Conservation (phyloP, 2,113 vertebrate genomes). For the Polypterus senegalus region DNA sequence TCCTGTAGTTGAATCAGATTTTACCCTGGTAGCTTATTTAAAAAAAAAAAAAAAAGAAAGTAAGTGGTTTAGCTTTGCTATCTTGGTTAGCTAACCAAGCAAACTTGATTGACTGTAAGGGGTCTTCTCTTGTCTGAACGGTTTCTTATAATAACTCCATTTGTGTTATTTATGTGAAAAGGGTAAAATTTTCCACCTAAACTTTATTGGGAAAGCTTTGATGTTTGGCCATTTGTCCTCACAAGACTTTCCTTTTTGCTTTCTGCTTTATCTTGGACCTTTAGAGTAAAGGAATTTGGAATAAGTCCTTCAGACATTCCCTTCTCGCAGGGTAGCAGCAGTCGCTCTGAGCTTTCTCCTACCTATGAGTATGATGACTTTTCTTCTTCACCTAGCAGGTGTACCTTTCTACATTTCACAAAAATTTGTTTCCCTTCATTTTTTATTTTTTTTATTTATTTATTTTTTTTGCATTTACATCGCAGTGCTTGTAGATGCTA, state of each 20-base stretch:
- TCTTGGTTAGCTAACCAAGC: too few relatives aligned
- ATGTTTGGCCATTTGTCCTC: conserved; percentile 28
- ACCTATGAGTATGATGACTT: conserved; percentile 84
- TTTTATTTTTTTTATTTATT: conserved; percentile 1
- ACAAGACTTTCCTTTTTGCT: conserved; percentile 50
- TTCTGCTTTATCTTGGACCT: conserved; percentile 57
- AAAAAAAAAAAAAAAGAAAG: too few relatives aligned
- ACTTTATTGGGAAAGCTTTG: neutral
- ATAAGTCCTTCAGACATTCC: conserved; percentile 97
- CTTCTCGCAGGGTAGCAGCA: conserved; percentile 82
- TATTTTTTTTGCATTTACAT: conserved; percentile 1
- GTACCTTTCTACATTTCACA: conserved; percentile 44
- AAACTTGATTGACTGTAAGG: too few relatives aligned
- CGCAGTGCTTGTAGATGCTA: conserved; percentile 3
- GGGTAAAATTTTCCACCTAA: neutral
- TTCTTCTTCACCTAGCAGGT: conserved; percentile 69
- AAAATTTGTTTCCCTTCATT: conserved; percentile 27
- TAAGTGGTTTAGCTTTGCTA: too few relatives aligned
- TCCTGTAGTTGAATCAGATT: too few relatives aligned
- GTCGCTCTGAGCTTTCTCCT: conserved; percentile 86
- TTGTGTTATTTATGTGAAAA: too few relatives aligned
- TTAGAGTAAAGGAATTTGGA: conserved; percentile 98
- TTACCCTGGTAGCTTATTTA: too few relatives aligned
- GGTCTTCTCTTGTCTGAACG: neutral
- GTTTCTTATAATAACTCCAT: neutral